Conservation (phyloP, 2,113 vertebrate species). For the Rhinoderma darwinii region DNA sequence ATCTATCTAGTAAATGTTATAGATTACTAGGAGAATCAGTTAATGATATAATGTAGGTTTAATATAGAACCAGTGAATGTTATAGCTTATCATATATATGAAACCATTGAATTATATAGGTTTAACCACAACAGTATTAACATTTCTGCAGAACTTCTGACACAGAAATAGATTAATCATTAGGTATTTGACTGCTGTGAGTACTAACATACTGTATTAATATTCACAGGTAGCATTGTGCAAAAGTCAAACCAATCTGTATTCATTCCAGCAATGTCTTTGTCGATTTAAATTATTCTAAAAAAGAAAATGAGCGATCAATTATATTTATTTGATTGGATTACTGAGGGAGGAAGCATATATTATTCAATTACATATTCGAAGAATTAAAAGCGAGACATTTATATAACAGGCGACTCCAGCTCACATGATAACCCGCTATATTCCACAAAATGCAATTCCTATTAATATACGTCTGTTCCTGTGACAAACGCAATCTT, state of each 20-base stretch:
- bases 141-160: background rate
- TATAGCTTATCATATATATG: no score
- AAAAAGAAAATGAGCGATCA: background rate
- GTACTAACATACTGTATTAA: background rate
- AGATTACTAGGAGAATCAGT: no score
- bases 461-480: background rate
- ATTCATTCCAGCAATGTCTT: background rate
- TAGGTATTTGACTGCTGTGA: background rate
- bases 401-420: background rate
- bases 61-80: no score
- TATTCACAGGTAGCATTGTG: background rate
- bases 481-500: background rate
- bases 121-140: no score
- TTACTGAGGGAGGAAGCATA: background rate
- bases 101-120: no score
- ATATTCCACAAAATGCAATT: background rate
- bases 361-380: background rate
- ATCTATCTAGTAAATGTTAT: no score
- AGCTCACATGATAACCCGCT: background rate
- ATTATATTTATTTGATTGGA: constrained; percentile 4
- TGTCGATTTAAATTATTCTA: background rate
- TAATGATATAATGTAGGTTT: no score
- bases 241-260: background rate
- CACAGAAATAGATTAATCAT: background rate
- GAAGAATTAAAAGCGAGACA: background rate